A percentile compares a stretch with the other conserved stretches of the same genome.
phyloP scores from a whole-genome alignment of 2,113 vertebrate species.

The Acrocephalus kingi region DNA sequence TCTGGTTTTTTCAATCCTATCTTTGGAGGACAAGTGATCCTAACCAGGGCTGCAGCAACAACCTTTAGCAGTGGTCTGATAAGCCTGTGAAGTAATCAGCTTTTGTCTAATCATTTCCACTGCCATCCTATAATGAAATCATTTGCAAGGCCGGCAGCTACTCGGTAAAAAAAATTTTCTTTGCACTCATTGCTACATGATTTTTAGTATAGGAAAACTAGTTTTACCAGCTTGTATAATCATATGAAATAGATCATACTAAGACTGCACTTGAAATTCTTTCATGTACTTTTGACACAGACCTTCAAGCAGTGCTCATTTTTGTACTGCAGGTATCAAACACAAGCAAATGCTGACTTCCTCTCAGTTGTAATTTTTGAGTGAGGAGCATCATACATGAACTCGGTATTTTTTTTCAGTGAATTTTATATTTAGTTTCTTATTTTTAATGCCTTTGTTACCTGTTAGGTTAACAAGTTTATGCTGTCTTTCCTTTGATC shows the following conservation, averaged over 20 bases:
- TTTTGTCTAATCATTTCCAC: too few species aligned
- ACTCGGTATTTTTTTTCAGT: background rate
- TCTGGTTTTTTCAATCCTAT: background rate
- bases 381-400: background rate
- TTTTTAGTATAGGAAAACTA: background rate
- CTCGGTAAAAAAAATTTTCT: background rate
- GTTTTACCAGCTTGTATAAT: background rate
- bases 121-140: background rate
- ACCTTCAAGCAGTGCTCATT: background rate
- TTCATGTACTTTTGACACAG: background rate
- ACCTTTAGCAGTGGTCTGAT: background rate
- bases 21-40: background rate
- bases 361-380: background rate
- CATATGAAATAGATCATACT: background rate
- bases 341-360: background rate
- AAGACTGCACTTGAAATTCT: background rate
- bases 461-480: background rate
- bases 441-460: background rate
- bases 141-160: background rate
- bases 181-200: background rate
- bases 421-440: background rate
- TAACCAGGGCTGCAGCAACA: background rate
- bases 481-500: slow-evolving; percentile 12
- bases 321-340: background rate
- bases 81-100: too few species aligned